Conservation (phyloP, 2,888 invertebrate species). For the Agrilus biguttatus region DNA sequence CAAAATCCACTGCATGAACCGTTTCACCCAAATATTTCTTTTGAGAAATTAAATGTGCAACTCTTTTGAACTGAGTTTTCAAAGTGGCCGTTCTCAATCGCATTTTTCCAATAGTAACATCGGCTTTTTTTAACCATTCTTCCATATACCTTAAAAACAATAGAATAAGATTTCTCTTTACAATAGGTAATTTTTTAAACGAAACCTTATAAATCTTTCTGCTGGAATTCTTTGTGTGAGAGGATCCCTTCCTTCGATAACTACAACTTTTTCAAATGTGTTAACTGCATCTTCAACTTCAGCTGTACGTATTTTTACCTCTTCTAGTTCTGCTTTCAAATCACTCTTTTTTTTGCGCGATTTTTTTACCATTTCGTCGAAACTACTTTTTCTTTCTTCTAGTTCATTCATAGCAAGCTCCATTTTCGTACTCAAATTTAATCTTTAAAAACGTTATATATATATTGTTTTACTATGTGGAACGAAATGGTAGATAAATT, state of each 20-base stretch:
- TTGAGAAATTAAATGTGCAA: slow-evolving; percentile 37
- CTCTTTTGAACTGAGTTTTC: slow-evolving; percentile 37
- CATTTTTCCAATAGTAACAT: slow-evolving; percentile 42
- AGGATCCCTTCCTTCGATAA: slow-evolving; percentile 38
- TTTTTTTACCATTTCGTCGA: slow-evolving; percentile 24
- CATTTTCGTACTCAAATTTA: slow-evolving; percentile 37
- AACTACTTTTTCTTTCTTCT: slow-evolving; percentile 28
- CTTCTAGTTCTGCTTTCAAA: slow-evolving; percentile 40
- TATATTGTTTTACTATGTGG: no score
- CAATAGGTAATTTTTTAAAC: not conserved
- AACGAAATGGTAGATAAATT: no score
- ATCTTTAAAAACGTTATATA: slow-evolving; percentile 16
- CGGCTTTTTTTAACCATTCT: slow-evolving; percentile 42
- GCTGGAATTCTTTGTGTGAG: slow-evolving; percentile 47
- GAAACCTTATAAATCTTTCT: slow-evolving; percentile 35
- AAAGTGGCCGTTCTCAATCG: slow-evolving; percentile 41
- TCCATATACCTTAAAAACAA: slow-evolving; percentile 40
- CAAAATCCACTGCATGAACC: slow-evolving; percentile 46
- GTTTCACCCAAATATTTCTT: slow-evolving; percentile 43
- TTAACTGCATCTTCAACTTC: slow-evolving; percentile 36
- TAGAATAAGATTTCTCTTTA: not conserved
- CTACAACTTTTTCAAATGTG: slow-evolving; percentile 38
- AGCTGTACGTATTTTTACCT: slow-evolving; percentile 35
- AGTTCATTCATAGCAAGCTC: slow-evolving; percentile 38
- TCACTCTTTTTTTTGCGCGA: slow-evolving; percentile 29